Evolutionary conservation across 1,140 invertebrate species (phyloP).

Genomic region (Coboldia fuscipes): DNA sequence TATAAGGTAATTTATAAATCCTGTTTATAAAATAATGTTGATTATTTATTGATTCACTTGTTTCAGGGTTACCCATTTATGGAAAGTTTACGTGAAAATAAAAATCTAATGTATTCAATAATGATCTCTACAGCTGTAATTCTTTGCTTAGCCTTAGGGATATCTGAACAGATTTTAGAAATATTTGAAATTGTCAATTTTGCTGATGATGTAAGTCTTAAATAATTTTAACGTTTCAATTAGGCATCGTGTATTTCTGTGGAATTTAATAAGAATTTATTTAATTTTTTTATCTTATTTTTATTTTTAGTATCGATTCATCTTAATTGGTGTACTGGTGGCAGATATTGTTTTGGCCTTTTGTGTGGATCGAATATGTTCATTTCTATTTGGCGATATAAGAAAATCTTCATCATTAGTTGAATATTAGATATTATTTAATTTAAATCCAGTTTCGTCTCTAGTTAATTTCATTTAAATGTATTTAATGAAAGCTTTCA

Average conservation of each 20-base stretch:
- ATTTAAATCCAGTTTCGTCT: no score
- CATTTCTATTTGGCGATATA: constrained; percentile 67
- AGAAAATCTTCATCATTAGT: no score
- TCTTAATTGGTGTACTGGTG: constrained; percentile 53
- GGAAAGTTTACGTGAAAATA: constrained; percentile 87
- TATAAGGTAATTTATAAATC: constrained; percentile 87
- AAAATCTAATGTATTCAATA: constrained; percentile 77
- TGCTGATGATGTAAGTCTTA: constrained; percentile 48
- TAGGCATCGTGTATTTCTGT: constrained; percentile 1
- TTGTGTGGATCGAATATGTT: constrained; percentile 59
- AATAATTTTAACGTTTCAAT: constrained; percentile 2
- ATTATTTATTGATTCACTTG: constrained; percentile 5
- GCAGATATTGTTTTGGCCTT: constrained; percentile 68
- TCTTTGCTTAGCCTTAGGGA: constrained; percentile 49
- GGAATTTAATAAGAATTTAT: constrained; percentile 2
- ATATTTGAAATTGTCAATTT: constrained; percentile 84
- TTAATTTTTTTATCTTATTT: constrained; percentile 12
- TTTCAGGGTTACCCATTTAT: constrained; percentile 91
- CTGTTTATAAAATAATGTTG: background rate
- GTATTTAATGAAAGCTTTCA: no score
- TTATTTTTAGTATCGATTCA: constrained; percentile 61
- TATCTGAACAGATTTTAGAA: constrained; percentile 51
- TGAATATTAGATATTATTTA: no score
- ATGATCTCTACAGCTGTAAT: constrained; percentile 48
- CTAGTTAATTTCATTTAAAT: no score